Base-by-base conservation (phyloP, 2,113 vertebrate genomes). In the Cyanoramphus novaezelandiae region DNA sequence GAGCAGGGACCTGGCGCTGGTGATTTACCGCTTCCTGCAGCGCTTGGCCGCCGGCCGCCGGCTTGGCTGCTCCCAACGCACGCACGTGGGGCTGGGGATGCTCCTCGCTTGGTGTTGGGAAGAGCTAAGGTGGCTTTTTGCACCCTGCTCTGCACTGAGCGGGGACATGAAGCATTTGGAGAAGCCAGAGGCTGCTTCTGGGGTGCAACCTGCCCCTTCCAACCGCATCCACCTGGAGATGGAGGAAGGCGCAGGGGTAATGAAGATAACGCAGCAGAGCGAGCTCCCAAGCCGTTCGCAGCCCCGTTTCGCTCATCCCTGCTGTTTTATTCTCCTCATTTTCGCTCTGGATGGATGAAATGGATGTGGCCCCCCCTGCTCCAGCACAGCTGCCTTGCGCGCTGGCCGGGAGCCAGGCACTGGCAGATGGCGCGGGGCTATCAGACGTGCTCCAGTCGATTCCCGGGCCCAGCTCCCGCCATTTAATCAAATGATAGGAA, bases 401-500 rank as follows among this genome's bases (percentile, higher is more conserved):
- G 97, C 98, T 99, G 98, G 98, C 98, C 88, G 49, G 79, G 93
- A 92, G 99, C 99, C 99, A 99, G 98, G 97, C 97, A 97, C 98
- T 98, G 98, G 98, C 99, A 99, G 98, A 99, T 99, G 99, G 99
- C 93, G 98, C 94, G 81, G 97, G 90, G 93, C 99, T 98, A 96
- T 98, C 98, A 98, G 98, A 98, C 97, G 97, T 97, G 98, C 98
- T 98, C 97, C 98, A 94, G 98, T 99, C 98, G 96, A 97, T 98
- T 99, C 98, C 98, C 98, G 96, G 97, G 92, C 96, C 97, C 96
- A 91, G 98, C 98, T 98, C 99, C 98, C 95, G 97, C 98, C 96
- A 98, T 99, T 98, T 98, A 99, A 98, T 99, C 99, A 98, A 98
- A 98, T 98, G 99, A 99, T 98, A 98, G 98, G 97, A 98, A 97